Conservation (phyloP, 2,888 invertebrate genomes). For the Alcis repandata region DNA sequence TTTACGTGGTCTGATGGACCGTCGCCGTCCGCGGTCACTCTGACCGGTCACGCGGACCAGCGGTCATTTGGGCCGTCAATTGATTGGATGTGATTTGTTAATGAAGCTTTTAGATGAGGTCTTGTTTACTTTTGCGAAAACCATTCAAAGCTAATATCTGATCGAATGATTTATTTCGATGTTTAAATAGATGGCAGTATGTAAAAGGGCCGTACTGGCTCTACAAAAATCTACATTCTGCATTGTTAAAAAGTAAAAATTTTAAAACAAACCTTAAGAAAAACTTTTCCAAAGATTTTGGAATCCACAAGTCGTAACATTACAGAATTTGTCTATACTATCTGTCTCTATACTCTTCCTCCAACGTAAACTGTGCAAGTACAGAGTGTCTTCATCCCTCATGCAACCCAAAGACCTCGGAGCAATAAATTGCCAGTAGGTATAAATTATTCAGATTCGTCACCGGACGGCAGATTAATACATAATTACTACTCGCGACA, state of each 20-base stretch:
- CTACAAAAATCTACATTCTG: too few relatives aligned
- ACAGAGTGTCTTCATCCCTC: constrained; percentile 60
- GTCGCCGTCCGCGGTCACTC: constrained; percentile 58
- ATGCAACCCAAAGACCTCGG: constrained; percentile 61
- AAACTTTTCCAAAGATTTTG: too few relatives aligned
- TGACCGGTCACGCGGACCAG: constrained; percentile 43
- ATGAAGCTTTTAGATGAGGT: constrained; percentile 36
- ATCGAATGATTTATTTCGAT: too few relatives aligned
- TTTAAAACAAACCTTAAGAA: too few relatives aligned
- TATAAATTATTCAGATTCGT: constrained; percentile 83
- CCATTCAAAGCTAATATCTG: too few relatives aligned
- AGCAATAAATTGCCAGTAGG: constrained; percentile 71
- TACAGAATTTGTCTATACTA: too few relatives aligned
- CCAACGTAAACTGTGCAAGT: constrained; percentile 33
- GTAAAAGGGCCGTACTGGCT: too few relatives aligned
- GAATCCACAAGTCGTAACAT: too few relatives aligned
- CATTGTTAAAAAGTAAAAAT: too few relatives aligned
- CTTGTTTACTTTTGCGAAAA: neutral
- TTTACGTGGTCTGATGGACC: constrained; percentile 70
- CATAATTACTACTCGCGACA: constrained; percentile 78
- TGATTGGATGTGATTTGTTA: constrained; percentile 61
- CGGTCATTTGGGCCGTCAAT: constrained; percentile 66
- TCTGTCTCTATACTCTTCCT: neutral
- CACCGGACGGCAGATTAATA: constrained; percentile 78
- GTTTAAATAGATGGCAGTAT: too few relatives aligned